Evolutionary conservation across 2,797 vertebrate species (phyloP), one percentile per base, ranked within the genome.

Genomic region (Parauchenoglanis ngamensis): DNA sequence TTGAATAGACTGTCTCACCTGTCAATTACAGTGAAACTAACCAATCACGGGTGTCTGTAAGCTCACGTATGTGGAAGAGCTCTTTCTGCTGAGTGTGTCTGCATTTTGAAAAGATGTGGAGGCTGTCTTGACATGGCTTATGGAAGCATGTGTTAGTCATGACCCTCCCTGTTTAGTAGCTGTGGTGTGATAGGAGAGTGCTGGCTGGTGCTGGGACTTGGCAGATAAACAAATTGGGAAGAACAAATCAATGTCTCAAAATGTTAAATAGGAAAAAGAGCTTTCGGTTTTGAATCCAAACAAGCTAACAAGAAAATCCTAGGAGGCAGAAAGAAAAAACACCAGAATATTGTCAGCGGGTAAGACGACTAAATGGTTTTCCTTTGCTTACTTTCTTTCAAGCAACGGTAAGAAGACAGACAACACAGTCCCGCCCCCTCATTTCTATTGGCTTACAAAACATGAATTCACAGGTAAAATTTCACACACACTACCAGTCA

Each of bases 231-330:
- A 59, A 59, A 59, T 23, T 54, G 52, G 11, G 10, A 12, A 54
- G 52, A 54, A 49, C 7, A 49, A 59, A 59, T 5, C 2, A 17
- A 65, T n/a, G 10, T 12, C 17, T 65, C 25, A 11, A n/a, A 65
- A 10, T 11, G 1, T 12, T 87, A 70, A 85, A 85, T 70, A 23
- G 72, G 49, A 83, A 88, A 87, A 61, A 49, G n/a, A 63, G 61
- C 28, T 68, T 68, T 67, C 2, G 3, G 12, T 28, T 28, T 67
- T 13, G 21, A 2, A 67, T 67, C 63, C 11, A 13, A 11, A 28
- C 35, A 35, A 35, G 63, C n/a, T 13, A 31, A 67, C 63, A 67
- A 28, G 65, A 68, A 68, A 28, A 17, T 68, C 28, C 13, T 31
- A 68, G 65, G 12, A 31, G 6, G 28, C 28, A 61, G 23, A n/a